Conservation (phyloP, 2,797 vertebrate genomes). For the Characodon lateralis region DNA sequence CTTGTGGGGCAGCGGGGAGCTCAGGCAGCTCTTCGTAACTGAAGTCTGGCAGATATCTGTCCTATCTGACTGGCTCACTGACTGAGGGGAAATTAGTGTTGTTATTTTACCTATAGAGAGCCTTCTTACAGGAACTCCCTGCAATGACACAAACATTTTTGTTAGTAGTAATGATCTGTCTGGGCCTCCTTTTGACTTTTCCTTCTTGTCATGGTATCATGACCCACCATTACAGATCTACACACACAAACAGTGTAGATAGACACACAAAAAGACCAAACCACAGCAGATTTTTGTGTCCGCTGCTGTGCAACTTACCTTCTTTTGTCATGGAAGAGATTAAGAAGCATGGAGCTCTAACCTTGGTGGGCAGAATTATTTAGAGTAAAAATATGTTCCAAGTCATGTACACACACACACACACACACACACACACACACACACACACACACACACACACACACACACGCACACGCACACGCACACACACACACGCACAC, state of each 20-base stretch:
- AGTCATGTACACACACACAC: slow-evolving; percentile 18
- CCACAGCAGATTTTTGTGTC: not conserved
- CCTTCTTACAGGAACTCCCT: slow-evolving; percentile 12
- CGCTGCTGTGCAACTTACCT: not conserved
- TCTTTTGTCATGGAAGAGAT: slow-evolving; percentile 7
- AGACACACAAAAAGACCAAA: not conserved
- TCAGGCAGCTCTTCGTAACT: slow-evolving; percentile 43
- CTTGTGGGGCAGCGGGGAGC: slow-evolving; percentile 44
- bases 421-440: slow-evolving; percentile 11
- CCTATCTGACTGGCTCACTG: slow-evolving; percentile 40
- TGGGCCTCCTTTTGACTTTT: not conserved
- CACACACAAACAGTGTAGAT: not conserved
- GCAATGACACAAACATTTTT: not conserved
- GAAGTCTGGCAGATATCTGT: slow-evolving; percentile 53
- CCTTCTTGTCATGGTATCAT: not conserved
- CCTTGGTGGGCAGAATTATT: slow-evolving; percentile 67
- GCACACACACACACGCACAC: slow-evolving; percentile 13
- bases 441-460: not conserved
- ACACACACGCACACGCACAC: not conserved
- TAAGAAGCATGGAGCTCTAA: slow-evolving; percentile 7
- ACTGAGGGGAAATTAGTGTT: slow-evolving; percentile 32
- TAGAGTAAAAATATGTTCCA: slow-evolving; percentile 66
- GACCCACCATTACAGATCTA: not conserved
- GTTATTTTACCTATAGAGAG: not conserved
- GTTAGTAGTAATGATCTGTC: not conserved